A percentile compares a stretch with the other conserved stretches of the same genome.
These are phyloP conservation scores for Drosophila robusta DNA, from an alignment of 2,888 invertebrate species.

Conservation along the genomic window DNA sequence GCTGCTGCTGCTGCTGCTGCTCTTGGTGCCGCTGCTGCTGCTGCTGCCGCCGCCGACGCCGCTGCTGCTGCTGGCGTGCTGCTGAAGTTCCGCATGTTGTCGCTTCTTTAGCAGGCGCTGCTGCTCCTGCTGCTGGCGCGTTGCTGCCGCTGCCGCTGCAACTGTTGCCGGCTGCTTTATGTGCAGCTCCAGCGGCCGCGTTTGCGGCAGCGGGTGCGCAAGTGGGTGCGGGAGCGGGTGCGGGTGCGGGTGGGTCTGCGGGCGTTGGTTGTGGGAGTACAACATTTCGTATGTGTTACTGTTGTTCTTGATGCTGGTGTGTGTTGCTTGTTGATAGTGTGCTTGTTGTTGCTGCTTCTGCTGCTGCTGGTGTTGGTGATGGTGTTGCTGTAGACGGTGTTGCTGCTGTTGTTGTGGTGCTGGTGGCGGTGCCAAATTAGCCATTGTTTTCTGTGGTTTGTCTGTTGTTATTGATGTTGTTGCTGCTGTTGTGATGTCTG, in stretches of 20 bases:
- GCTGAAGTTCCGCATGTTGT: constrained; percentile 55
- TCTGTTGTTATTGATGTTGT: constrained; percentile 36
- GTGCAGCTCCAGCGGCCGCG: not conserved
- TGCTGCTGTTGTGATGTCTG: constrained; percentile 48
- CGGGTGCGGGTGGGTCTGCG: constrained; percentile 35
- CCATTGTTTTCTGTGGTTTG: constrained; percentile 39
- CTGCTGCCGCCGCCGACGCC: constrained; percentile 13
- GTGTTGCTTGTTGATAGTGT: constrained; percentile 44
- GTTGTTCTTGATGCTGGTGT: constrained; percentile 51
- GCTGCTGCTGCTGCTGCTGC: constrained; percentile 12
- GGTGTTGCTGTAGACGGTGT: constrained; percentile 36
- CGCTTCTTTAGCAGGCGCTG: constrained; percentile 48
- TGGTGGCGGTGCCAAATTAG: constrained; percentile 27
- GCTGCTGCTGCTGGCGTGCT: constrained; percentile 30
- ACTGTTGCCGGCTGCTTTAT: constrained; percentile 15
- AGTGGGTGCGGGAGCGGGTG: constrained; percentile 9
- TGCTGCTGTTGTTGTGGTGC: constrained; percentile 57
- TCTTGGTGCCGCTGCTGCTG: constrained; percentile 30
- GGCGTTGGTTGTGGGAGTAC: constrained; percentile 83
- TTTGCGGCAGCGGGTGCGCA: constrained; percentile 9
- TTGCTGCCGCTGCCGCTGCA: constrained; percentile 33
- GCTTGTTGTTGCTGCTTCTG: constrained; percentile 33
- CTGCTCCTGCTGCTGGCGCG: constrained; percentile 47
- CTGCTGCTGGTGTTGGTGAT: constrained; percentile 18
- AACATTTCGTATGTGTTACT: constrained; percentile 83